A percentile compares a stretch with the other conserved stretches of the same genome.
Evolutionary conservation across 2,888 invertebrate genomes (phyloP).

Genomic region (Busseola fusca): DNA sequence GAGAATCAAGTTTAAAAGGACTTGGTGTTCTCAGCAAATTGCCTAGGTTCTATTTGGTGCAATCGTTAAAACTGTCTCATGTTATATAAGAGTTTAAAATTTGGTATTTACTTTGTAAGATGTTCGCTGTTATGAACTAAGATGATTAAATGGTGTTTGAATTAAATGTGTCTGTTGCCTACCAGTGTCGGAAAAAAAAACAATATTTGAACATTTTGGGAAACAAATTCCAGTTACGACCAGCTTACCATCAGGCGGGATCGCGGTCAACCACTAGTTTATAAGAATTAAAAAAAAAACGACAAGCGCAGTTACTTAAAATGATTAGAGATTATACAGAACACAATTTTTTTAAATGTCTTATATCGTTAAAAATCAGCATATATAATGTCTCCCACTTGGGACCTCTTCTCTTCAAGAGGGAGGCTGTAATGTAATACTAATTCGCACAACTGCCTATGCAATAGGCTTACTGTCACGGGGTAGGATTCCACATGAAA

Average conservation of each 20-base stretch:
- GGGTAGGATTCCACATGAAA: neutral
- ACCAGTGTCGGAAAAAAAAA: neutral
- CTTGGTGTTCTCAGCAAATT: constrained; percentile 78
- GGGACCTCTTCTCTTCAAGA: neutral
- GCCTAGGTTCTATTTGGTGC: constrained; percentile 73
- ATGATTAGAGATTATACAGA: neutral
- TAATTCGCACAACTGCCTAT: neutral
- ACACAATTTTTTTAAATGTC: too few relatives aligned
- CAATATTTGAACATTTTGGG: neutral
- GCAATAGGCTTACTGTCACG: neutral
- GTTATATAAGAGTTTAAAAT: constrained; percentile 53
- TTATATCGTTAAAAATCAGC: too few relatives aligned
- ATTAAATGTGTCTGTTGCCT: neutral
- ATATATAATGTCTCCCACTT: neutral
- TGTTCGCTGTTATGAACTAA: neutral
- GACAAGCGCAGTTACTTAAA: neutral
- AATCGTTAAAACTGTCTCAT: constrained; percentile 67
- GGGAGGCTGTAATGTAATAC: neutral
- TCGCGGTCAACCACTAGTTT: too few relatives aligned
- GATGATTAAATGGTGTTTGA: constrained; percentile 7
- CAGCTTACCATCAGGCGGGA: too few relatives aligned
- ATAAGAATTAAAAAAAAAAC: too few relatives aligned
- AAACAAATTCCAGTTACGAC: neutral
- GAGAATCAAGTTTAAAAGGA: constrained; percentile 82
- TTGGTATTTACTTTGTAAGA: constrained; percentile 9